Percentiles rank a stretch among this genome's conserved stretches.
phyloP scores from a whole-genome alignment of 2,888 invertebrate species.

The Heliconius erato region DNA sequence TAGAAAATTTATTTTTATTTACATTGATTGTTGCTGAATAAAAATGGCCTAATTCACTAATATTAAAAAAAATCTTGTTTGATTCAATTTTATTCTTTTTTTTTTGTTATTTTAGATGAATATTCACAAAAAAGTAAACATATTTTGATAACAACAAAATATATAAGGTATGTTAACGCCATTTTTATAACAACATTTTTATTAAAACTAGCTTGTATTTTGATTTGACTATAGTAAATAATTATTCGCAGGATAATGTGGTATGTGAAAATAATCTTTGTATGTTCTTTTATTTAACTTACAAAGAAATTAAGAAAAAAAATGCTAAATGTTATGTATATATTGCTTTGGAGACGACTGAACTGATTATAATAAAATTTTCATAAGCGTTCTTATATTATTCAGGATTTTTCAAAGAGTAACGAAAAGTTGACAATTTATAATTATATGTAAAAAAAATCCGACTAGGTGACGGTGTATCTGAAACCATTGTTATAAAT shows the following conservation, averaged over 20 bases:
- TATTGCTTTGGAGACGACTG: background rate
- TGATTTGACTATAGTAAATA: slow-evolving; percentile 4
- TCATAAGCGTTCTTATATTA: too few relatives aligned
- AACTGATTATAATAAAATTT: background rate
- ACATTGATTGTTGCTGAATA: background rate
- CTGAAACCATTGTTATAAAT: too few relatives aligned
- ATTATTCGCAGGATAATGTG: background rate
- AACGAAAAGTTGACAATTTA: background rate
- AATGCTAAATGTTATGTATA: too few relatives aligned
- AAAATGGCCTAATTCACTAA: slow-evolving; percentile 2
- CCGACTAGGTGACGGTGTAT: too few relatives aligned
- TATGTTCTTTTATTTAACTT: background rate
- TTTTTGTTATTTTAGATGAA: too few relatives aligned
- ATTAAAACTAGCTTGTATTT: background rate
- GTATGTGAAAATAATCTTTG: background rate
- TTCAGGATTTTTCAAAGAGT: background rate
- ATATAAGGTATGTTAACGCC: background rate
- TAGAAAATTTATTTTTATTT: background rate
- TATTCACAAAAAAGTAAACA: background rate
- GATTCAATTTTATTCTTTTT: too few relatives aligned
- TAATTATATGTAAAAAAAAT: too few relatives aligned
- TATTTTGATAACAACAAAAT: background rate
- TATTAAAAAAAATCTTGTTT: background rate
- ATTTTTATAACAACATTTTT: slow-evolving; percentile 3
- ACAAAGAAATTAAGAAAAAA: background rate